Percentiles rank a stretch among this genome's conserved stretches.
phyloP scores from a whole-genome alignment of 2,888 invertebrate genomes.

The Limnephilus rhombicus region DNA sequence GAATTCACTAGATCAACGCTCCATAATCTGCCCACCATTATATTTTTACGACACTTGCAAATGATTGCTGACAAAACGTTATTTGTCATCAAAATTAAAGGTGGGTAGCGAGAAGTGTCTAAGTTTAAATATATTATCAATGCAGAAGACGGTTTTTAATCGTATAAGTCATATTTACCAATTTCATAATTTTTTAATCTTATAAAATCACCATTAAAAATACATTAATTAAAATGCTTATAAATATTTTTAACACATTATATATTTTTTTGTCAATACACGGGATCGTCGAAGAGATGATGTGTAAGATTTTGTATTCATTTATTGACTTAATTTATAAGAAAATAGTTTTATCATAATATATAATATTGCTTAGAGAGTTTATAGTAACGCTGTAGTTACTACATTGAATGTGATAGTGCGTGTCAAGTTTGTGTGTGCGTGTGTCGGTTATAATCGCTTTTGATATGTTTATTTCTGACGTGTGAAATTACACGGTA shows the following conservation, averaged over 20 bases:
- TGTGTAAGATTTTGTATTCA: neutral
- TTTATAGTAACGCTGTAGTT: neutral
- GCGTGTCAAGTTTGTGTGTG: slow-evolving; percentile 10
- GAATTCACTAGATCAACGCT: neutral
- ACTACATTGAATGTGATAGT: slow-evolving; percentile 24
- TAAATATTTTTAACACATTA: slow-evolving; percentile 9
- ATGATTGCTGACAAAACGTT: neutral
- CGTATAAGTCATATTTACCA: slow-evolving; percentile 9
- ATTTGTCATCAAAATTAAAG: neutral
- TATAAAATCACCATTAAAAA: slow-evolving; percentile 8
- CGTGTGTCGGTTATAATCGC: slow-evolving; percentile 4
- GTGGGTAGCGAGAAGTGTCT: neutral
- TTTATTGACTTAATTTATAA: slow-evolving; percentile 24
- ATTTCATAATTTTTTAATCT: neutral
- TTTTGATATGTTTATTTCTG: neutral
- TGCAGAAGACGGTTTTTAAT: neutral
- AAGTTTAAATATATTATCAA: neutral
- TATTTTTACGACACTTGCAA: neutral
- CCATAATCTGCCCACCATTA: neutral
- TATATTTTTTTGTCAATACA: neutral
- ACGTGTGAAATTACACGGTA: neutral
- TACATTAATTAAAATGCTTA: neutral
- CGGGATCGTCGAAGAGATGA: neutral
- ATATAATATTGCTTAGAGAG: slow-evolving; percentile 5
- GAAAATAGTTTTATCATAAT: slow-evolving; percentile 5